These are phyloP conservation scores for Oryzias melastigma DNA, from an alignment of 2,113 vertebrate species.

Conservation along the genomic window DNA sequence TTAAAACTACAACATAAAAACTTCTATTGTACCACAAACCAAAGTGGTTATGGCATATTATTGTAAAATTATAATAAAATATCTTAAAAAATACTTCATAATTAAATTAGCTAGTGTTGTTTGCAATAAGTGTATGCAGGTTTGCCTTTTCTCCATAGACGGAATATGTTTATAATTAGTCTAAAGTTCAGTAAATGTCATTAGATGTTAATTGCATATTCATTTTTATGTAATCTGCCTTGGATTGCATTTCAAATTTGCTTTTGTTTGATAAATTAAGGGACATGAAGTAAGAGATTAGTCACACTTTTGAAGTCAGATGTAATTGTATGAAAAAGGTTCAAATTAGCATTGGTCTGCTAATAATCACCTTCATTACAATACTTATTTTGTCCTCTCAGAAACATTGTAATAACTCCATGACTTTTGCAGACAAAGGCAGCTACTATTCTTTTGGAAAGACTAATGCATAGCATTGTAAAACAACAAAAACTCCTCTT, in stretches of 20 bases:
- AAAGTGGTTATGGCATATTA: background rate
- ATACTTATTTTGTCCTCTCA: conserved; percentile 50
- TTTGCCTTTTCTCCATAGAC: background rate
- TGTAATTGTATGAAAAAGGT: conserved; percentile 35
- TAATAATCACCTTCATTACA: conserved; percentile 39
- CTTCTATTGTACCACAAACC: conserved; percentile 12
- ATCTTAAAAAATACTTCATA: background rate
- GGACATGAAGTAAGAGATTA: conserved; percentile 18
- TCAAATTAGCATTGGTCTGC: conserved; percentile 36
- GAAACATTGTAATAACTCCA: conserved; percentile 38
- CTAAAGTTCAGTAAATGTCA: conserved; percentile 25
- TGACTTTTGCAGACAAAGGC: conserved; percentile 44
- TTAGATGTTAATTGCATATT: conserved; percentile 65
- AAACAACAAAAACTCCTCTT: conserved; percentile 1
- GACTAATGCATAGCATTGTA: conserved; percentile 40
- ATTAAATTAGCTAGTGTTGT: background rate
- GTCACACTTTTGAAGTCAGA: conserved; percentile 34
- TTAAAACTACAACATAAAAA: conserved; percentile 12
- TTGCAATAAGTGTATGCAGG: background rate
- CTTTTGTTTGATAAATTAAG: conserved; percentile 39
- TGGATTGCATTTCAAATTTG: conserved; percentile 44
- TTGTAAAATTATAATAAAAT: background rate
- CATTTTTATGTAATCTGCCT: conserved; percentile 47
- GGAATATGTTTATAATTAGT: conserved; percentile 21
- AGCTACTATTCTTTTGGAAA: conserved; percentile 17